A percentile compares a stretch with the other conserved stretches of the same genome.
Conservation (phyloP, 2,113 vertebrate species). For the Mesitornis unicolor region DNA sequence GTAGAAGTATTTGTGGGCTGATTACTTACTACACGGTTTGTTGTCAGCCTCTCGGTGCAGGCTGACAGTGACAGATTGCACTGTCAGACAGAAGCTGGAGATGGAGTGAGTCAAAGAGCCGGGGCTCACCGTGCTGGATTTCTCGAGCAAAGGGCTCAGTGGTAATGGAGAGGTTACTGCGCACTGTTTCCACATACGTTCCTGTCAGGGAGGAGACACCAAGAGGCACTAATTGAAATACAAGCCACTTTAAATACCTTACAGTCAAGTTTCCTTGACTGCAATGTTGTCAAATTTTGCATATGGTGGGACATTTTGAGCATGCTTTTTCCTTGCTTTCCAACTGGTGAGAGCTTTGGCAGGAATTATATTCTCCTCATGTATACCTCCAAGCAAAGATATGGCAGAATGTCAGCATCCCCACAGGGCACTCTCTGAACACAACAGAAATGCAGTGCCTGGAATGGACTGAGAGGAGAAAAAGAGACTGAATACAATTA, state of each 20-base stretch:
- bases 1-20: not conserved
- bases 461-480: not conserved
- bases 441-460: not conserved
- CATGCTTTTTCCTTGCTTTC: not conserved
- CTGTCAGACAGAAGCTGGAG: not conserved
- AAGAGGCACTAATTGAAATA: not conserved
- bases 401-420: not conserved
- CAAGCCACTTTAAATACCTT: not conserved
- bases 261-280: not conserved
- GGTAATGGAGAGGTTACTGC: not conserved
- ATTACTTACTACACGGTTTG: not conserved
- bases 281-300: not conserved
- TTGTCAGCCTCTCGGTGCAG: not conserved
- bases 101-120: not conserved
- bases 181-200: not conserved
- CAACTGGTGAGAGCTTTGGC: not conserved
- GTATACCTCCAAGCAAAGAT: not conserved
- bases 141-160: not conserved
- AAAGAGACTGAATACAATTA: not conserved
- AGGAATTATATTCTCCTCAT: not conserved
- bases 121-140: not conserved
- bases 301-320: not conserved
- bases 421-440: not conserved
- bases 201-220: not conserved
- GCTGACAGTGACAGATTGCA: not conserved